phyloP scores from a whole-genome alignment of 2,888 invertebrate species.

The Mesoligia furuncula region DNA sequence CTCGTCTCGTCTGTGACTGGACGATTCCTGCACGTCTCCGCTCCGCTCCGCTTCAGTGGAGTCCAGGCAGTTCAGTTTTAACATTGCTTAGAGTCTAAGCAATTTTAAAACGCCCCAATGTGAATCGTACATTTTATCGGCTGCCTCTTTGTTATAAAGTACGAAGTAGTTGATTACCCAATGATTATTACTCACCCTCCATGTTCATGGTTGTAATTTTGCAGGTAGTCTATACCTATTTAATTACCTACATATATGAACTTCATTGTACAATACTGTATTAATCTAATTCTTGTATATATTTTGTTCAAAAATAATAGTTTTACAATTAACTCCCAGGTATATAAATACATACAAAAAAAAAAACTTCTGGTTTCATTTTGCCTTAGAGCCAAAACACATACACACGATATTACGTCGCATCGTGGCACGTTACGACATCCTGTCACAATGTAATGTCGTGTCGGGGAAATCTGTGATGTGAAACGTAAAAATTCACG shows the following conservation, averaged over 20 bases:
- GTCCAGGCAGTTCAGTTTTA: no score
- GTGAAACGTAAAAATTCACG: no score
- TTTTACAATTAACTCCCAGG: constrained; percentile 15
- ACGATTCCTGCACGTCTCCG: no score
- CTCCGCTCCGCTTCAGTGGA: no score
- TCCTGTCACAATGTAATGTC: no score
- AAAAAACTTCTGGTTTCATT: constrained; percentile 15
- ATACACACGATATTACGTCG: neutral
- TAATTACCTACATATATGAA: neutral
- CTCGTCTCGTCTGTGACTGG: no score
- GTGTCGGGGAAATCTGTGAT: no score
- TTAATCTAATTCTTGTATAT: constrained; percentile 23
- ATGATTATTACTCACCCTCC: neutral
- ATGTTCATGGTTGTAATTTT: neutral
- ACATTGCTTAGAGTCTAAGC: neutral
- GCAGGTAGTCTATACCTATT: neutral
- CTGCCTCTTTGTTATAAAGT: neutral
- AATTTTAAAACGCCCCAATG: neutral
- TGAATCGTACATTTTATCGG: neutral
- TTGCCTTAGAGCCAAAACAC: neutral
- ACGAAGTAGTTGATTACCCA: neutral
- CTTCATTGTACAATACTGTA: neutral
- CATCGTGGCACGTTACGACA: neutral
- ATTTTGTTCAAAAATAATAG: constrained; percentile 19
- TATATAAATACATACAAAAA: constrained; percentile 16